Percentiles rank a stretch among this genome's conserved stretches.
phyloP scores from a whole-genome alignment of 2,888 invertebrate genomes.

The Sarcophaga carnaria region DNA sequence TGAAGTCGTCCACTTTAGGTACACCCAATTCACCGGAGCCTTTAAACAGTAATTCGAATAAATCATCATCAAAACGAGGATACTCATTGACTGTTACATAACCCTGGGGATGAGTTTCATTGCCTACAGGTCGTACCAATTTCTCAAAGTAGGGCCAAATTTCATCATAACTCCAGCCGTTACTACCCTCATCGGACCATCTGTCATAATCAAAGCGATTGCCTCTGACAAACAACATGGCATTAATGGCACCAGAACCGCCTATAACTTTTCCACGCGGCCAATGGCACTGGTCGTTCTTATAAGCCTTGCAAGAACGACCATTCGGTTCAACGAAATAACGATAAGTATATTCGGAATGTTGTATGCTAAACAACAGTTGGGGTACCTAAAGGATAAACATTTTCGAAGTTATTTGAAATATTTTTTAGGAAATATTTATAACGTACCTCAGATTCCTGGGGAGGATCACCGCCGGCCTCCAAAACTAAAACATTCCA shows the following conservation, averaged over 20 bases:
- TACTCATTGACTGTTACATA: slow-evolving; percentile 80
- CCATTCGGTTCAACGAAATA: slow-evolving; percentile 71
- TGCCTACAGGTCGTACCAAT: slow-evolving; percentile 80
- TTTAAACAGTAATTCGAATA: slow-evolving; percentile 84
- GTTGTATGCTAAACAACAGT: slow-evolving; percentile 68
- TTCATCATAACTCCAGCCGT: slow-evolving; percentile 83
- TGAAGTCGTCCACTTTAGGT: slow-evolving; percentile 84
- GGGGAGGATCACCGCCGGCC: slow-evolving; percentile 73
- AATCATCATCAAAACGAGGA: slow-evolving; percentile 73
- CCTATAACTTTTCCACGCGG: slow-evolving; percentile 85
- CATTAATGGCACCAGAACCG: slow-evolving; percentile 84
- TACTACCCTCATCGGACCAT: slow-evolving; percentile 83
- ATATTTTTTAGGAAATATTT: neutral
- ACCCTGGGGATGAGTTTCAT: slow-evolving; percentile 82
- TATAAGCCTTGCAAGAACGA: slow-evolving; percentile 67
- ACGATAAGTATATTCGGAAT: slow-evolving; percentile 70
- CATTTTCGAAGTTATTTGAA: neutral
- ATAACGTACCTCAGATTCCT: slow-evolving; percentile 71
- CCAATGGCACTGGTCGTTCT: slow-evolving; percentile 79
- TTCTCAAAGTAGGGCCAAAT: slow-evolving; percentile 83
- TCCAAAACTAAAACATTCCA: slow-evolving; percentile 74
- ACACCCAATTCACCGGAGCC: slow-evolving; percentile 87
- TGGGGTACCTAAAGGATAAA: slow-evolving; percentile 71
- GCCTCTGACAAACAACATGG: slow-evolving; percentile 84
- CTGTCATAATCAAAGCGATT: slow-evolving; percentile 83